Evolutionary conservation across 2,888 invertebrate species (phyloP).

Genomic region (Drosophila subsilvestris): DNA sequence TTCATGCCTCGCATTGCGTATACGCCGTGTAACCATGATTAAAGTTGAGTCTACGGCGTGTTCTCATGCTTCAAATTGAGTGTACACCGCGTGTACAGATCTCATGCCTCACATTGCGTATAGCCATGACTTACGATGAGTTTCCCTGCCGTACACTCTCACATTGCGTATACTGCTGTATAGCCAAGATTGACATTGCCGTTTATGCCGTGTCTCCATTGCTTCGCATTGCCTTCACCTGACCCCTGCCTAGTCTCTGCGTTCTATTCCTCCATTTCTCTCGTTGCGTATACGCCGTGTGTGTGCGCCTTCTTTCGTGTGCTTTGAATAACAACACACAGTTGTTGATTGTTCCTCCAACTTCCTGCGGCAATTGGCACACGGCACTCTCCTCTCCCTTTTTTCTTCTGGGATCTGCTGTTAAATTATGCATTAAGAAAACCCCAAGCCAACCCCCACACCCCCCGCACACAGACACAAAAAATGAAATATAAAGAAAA

Average conservation of each 20-base stretch:
- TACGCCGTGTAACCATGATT: slow-evolving; percentile 33
- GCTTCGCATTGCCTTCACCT: not conserved
- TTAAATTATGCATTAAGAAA: slow-evolving; percentile 77
- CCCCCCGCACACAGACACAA: slow-evolving; percentile 21
- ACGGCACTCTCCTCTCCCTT: not conserved
- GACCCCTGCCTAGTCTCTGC: not conserved
- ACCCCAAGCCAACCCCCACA: slow-evolving; percentile 26
- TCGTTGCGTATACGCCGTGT: slow-evolving; percentile 41
- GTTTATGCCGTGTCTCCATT: slow-evolving; percentile 38
- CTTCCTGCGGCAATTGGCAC: slow-evolving; percentile 50
- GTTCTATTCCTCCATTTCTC: not conserved
- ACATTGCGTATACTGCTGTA: not conserved
- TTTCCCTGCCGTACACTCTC: not conserved
- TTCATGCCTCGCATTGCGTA: slow-evolving; percentile 32
- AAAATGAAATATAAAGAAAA: slow-evolving; percentile 26
- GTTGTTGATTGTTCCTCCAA: slow-evolving; percentile 77
- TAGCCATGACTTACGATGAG: not conserved
- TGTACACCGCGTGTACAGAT: not conserved
- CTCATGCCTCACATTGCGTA: not conserved
- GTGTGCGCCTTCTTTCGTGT: slow-evolving; percentile 54
- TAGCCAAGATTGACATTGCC: slow-evolving; percentile 35
- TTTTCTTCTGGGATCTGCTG: slow-evolving; percentile 47
- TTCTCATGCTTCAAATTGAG: not conserved
- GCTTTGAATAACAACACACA: slow-evolving; percentile 76
- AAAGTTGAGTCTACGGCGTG: not conserved